These are phyloP conservation scores for Luehdorfia chinensis DNA, from an alignment of 1,140 invertebrate genomes.

Conservation along the genomic window DNA sequence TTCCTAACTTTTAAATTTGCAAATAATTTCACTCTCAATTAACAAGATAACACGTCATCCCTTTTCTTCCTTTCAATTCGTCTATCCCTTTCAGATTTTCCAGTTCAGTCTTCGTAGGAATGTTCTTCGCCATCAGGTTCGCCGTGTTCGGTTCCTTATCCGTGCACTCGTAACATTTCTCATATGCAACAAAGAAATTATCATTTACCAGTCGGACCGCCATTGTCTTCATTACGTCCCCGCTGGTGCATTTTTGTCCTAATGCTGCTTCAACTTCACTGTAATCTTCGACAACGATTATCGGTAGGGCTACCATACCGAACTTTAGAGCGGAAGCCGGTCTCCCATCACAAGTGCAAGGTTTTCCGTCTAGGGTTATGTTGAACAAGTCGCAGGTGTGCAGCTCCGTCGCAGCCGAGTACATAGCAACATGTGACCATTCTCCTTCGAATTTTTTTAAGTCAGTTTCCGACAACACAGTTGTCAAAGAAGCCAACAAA, in stretches of 20 bases:
- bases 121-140: constrained; percentile 1
- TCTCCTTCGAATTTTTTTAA: not conserved
- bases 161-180: constrained; percentile 10
- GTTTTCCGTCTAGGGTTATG: not conserved
- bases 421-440: constrained; percentile 7
- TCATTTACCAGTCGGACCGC: not conserved
- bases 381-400: not conserved
- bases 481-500: no score
- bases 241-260: not conserved
- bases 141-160: constrained; percentile 4
- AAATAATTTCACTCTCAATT: no score
- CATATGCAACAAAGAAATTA: not conserved
- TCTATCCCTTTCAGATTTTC: not conserved
- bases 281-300: not conserved
- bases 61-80: constrained; percentile 1
- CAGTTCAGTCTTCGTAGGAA: not conserved
- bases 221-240: not conserved
- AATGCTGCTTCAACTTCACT: not conserved
- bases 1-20: no score
- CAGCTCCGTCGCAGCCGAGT: not conserved
- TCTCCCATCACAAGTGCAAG: not conserved
- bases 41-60: not conserved
- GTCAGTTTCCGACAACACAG: no score
- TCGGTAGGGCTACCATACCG: not conserved
- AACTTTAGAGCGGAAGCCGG: not conserved